These are phyloP conservation scores for Pristionchus mayeri DNA, from an alignment of 2,888 invertebrate species.

Conservation along the genomic window DNA sequence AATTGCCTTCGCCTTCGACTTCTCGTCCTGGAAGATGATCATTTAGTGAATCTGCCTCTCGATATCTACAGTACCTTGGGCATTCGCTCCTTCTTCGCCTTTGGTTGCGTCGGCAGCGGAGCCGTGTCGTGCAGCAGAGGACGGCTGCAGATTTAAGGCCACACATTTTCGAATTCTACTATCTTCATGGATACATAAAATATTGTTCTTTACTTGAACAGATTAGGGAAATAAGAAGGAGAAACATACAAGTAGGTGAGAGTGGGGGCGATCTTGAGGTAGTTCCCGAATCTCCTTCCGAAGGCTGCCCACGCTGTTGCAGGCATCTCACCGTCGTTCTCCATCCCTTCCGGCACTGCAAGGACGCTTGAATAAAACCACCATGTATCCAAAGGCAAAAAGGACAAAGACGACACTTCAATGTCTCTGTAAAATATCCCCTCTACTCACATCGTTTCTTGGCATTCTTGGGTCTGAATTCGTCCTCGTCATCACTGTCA, in stretches of 20 bases:
- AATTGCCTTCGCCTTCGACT: constrained; percentile 40
- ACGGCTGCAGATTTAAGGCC: constrained; percentile 10
- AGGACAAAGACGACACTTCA: too few species aligned
- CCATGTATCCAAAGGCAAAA: too few species aligned
- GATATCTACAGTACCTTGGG: constrained; percentile 34
- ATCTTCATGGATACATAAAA: neutral
- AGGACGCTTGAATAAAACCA: neutral
- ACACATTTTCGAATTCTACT: neutral
- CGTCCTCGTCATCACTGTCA: constrained; percentile 17
- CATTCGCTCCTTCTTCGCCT: constrained; percentile 40
- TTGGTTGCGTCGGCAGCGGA: constrained; percentile 21
- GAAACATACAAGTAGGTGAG: constrained; percentile 17
- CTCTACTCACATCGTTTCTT: constrained; percentile 7
- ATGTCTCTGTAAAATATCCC: too few species aligned
- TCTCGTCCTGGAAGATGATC: constrained; percentile 28
- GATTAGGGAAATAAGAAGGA: neutral
- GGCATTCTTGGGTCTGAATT: neutral
- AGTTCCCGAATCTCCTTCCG: neutral
- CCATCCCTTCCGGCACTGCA: constrained; percentile 43
- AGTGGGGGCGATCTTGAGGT: constrained; percentile 33
- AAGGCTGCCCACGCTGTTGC: constrained; percentile 33
- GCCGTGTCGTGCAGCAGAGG: constrained; percentile 32
- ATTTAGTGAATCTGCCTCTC: neutral
- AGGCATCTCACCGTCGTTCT: neutral
- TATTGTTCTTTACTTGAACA: too few species aligned